phyloP scores from a whole-genome alignment of 2,797 vertebrate species.

The Acanthurus leucopareius region DNA sequence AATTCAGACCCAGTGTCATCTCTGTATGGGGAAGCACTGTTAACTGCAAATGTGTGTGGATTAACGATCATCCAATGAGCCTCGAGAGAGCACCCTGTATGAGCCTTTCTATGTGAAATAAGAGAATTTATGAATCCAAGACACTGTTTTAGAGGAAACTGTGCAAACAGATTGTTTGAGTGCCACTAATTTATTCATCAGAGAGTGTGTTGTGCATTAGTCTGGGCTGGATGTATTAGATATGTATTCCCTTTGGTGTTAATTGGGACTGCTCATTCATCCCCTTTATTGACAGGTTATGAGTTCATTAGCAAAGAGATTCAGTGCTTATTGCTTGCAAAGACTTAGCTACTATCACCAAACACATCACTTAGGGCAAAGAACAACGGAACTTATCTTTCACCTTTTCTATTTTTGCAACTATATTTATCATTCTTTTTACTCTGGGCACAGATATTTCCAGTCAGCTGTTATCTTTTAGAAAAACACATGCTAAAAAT shows the following conservation, averaged over 20 bases:
- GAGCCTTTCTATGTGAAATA: slow-evolving; percentile 54
- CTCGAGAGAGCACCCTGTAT: slow-evolving; percentile 36
- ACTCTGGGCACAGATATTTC: slow-evolving; percentile 1
- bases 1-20: slow-evolving; percentile 57
- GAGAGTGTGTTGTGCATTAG: slow-evolving; percentile 66
- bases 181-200: slow-evolving; percentile 81
- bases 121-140: slow-evolving; percentile 56
- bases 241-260: slow-evolving; percentile 70
- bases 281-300: slow-evolving; percentile 72
- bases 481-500: slow-evolving; percentile 15
- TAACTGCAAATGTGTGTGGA: slow-evolving; percentile 66
- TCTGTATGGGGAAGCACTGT: slow-evolving; percentile 30
- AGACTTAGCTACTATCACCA: slow-evolving; percentile 22
- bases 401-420: slow-evolving; percentile 31
- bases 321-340: slow-evolving; percentile 22
- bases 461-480: slow-evolving; percentile 9
- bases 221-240: slow-evolving; percentile 58
- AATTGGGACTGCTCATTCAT: slow-evolving; percentile 61
- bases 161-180: slow-evolving; percentile 61
- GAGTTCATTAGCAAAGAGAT: slow-evolving; percentile 68
- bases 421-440: slow-evolving; percentile 22
- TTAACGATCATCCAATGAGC: slow-evolving; percentile 62
- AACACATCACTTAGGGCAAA: slow-evolving; percentile 32
- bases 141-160: slow-evolving; percentile 39
- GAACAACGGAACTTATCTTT: slow-evolving; percentile 22